Evolutionary conservation across 2,113 vertebrate genomes (phyloP).

Genomic region (Thamnophis sirtalis): DNA sequence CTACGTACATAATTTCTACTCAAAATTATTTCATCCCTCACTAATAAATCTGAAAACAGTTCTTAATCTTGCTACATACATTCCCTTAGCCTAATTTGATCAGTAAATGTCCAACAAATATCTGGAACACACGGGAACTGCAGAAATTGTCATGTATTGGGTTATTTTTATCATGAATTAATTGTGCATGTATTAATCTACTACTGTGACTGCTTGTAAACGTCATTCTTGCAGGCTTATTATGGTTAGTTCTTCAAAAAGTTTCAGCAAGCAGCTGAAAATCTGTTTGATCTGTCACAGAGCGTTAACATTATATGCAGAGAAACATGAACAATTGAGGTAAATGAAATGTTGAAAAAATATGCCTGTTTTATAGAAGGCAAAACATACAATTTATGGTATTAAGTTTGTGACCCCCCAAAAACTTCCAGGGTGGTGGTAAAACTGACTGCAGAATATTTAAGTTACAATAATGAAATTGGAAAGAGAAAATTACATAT

Average conservation of each 20-base stretch:
- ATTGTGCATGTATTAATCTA: neutral
- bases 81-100: slow-evolving; percentile 43
- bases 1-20: slow-evolving; percentile 50
- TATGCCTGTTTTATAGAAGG: neutral
- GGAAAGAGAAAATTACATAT: neutral
- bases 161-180: neutral
- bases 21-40: slow-evolving; percentile 51
- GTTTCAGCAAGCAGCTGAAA: neutral
- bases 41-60: slow-evolving; percentile 53
- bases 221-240: neutral
- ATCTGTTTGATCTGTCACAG: neutral
- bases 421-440: neutral
- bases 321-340: neutral
- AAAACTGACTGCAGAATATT: neutral
- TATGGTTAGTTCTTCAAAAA: neutral
- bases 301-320: neutral
- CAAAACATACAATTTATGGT: neutral
- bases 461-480: neutral
- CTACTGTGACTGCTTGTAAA: neutral
- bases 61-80: slow-evolving; percentile 45
- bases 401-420: neutral
- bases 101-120: neutral
- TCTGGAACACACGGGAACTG: neutral
- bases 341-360: neutral
- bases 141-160: neutral